These are phyloP conservation scores for Gallinago stenura DNA, from an alignment of 2,797 vertebrate genomes.

Conservation along the genomic window DNA sequence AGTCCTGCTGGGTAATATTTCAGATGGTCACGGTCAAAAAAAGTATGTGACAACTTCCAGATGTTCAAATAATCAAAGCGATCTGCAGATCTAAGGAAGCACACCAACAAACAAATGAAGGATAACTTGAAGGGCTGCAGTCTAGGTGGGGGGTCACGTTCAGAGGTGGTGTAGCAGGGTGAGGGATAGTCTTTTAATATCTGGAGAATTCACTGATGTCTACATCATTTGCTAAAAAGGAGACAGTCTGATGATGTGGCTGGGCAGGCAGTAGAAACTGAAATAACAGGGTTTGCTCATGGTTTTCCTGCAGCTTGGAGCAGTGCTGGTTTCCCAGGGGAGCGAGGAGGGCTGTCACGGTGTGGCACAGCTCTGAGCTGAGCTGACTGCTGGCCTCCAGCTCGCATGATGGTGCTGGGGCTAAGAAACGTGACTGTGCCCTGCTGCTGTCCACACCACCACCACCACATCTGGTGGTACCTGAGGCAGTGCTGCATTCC, in stretches of 20 bases:
- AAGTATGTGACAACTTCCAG: constrained; percentile 77
- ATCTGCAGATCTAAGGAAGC: constrained; percentile 74
- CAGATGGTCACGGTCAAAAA: constrained; percentile 76
- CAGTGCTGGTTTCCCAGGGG: not conserved
- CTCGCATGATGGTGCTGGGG: accelerated
- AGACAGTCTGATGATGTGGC: not conserved
- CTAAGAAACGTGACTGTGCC: not conserved
- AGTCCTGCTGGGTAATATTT: constrained; percentile 76
- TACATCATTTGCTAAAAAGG: constrained; percentile 9
- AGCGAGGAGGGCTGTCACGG: accelerated
- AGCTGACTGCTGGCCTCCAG: not conserved
- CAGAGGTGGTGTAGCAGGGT: not conserved
- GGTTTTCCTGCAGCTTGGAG: not conserved
- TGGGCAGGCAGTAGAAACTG: not conserved
- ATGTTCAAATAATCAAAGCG: constrained; percentile 78
- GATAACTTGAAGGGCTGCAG: constrained; percentile 59
- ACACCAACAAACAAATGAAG: constrained; percentile 74
- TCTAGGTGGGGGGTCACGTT: constrained; percentile 58
- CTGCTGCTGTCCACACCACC: not conserved
- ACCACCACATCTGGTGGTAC: not conserved
- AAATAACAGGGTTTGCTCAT: not conserved
- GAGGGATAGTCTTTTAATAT: not conserved
- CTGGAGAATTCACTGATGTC: constrained; percentile 16
- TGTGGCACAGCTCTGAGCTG: not conserved
- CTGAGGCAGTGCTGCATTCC: not conserved